These are phyloP conservation scores for Notamacropus eugenii DNA, from an alignment of 2,797 vertebrate genomes.

Conservation along the genomic window DNA sequence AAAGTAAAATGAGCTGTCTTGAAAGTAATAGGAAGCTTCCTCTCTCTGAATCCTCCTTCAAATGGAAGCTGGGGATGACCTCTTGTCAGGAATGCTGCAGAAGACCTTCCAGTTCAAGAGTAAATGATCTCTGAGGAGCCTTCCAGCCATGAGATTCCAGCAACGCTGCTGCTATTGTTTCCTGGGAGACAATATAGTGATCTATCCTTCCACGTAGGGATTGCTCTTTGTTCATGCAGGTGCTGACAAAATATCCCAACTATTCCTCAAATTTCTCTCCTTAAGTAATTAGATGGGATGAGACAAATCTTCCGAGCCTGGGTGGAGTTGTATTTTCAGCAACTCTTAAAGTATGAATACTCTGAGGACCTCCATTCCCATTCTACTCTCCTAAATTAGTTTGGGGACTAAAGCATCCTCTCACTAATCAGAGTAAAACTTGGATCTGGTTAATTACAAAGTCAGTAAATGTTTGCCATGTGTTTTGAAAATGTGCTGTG, in stretches of 20 bases:
- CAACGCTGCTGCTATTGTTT: not conserved
- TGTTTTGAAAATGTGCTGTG: not conserved
- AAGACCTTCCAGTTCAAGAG: not conserved
- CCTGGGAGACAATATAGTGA: not conserved
- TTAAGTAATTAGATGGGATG: not conserved
- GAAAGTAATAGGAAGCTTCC: not conserved
- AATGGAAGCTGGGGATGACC: not conserved
- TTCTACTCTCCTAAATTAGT: not conserved
- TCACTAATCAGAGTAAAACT: not conserved
- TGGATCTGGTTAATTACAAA: conserved; percentile 26
- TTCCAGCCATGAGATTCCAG: not conserved
- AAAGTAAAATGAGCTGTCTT: not conserved
- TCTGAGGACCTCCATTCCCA: not conserved
- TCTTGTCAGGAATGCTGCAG: not conserved
- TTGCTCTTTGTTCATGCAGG: not conserved
- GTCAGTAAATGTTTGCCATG: not conserved
- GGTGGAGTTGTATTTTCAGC: not conserved
- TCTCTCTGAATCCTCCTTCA: not conserved
- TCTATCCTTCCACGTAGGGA: not conserved
- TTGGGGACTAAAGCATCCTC: not conserved
- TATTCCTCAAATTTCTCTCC: not conserved
- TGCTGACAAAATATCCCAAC: not conserved
- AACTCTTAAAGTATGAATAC: not conserved
- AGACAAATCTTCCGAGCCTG: not conserved
- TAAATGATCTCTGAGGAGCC: not conserved